Percentiles rank a stretch among this genome's conserved stretches.
Conservation (phyloP, 2,888 invertebrate genomes). For the Dynastes hyllus region DNA sequence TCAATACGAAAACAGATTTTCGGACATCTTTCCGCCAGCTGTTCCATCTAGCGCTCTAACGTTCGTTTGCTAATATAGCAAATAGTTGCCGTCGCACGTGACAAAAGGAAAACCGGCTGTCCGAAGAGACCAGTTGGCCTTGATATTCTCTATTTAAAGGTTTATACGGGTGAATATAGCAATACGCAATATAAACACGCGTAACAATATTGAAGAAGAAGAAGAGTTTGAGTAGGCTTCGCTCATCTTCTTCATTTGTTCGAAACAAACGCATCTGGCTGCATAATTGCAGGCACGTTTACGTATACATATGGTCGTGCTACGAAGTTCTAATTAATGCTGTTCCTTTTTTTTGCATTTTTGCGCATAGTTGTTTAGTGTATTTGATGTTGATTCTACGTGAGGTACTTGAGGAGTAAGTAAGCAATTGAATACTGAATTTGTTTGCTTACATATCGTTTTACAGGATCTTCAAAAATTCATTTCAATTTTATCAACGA, state of each 20-base stretch:
- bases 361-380: no score
- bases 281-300: no score
- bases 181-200: neutral
- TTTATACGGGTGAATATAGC: constrained; percentile 11
- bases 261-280: neutral
- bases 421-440: no score
- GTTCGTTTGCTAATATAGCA: constrained; percentile 13
- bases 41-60: constrained; percentile 1
- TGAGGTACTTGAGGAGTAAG: no score
- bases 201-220: neutral
- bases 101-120: constrained; percentile 32
- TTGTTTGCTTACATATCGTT: no score
- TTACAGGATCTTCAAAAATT: no score
- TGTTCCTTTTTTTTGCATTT: no score
- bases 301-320: no score
- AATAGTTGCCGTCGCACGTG: constrained; percentile 36
- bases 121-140: constrained; percentile 29
- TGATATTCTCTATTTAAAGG: constrained; percentile 28
- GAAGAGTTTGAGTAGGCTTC: neutral
- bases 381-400: no score
- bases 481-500: no score
- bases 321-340: no score
- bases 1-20: neutral
- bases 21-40: neutral
- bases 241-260: neutral